These are phyloP conservation scores for Apus apus DNA, from an alignment of 2,113 vertebrate species.

Conservation along the genomic window DNA sequence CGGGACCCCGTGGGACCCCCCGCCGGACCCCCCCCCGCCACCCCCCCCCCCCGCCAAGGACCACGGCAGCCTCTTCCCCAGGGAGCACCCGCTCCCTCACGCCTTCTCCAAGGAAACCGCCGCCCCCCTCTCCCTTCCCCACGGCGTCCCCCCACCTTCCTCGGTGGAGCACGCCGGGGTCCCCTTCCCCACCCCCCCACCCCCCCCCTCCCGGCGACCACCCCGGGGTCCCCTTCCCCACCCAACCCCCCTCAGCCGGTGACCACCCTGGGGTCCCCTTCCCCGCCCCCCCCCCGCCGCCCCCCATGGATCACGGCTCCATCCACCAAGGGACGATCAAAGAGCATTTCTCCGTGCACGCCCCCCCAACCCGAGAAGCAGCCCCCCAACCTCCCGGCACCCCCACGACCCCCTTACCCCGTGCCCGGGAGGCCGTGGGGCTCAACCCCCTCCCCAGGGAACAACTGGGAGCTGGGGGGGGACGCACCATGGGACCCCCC, in stretches of 20 bases:
- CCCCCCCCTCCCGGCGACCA: slow-evolving; percentile 69
- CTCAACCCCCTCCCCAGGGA: slow-evolving; percentile 65
- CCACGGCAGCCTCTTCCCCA: slow-evolving; percentile 71
- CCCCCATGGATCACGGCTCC: slow-evolving; percentile 71
- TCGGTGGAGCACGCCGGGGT: slow-evolving; percentile 70
- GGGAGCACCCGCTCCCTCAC: slow-evolving; percentile 68
- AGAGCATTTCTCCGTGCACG: slow-evolving; percentile 79
- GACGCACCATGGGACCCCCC: slow-evolving; percentile 34
- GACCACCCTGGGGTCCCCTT: slow-evolving; percentile 65
- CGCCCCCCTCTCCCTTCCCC: slow-evolving; percentile 51
- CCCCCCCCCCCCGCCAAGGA: slow-evolving; percentile 71
- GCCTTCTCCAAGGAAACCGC: slow-evolving; percentile 75
- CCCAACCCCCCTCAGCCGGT: slow-evolving; percentile 69
- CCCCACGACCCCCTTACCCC: slow-evolving; percentile 58
- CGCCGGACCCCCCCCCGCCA: slow-evolving; percentile 39
- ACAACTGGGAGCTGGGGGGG: slow-evolving; percentile 25
- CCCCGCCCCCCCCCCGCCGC: slow-evolving; percentile 54
- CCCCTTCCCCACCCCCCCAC: slow-evolving; percentile 76
- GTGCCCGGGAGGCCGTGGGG: slow-evolving; percentile 75
- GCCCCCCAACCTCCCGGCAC: neutral
- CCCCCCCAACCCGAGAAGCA: slow-evolving; percentile 72
- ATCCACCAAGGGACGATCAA: slow-evolving; percentile 85
- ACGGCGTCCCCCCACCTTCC: slow-evolving; percentile 65
- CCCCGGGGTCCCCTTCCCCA: slow-evolving; percentile 62
- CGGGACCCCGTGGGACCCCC: slow-evolving; percentile 68